Evolutionary conservation across 2,797 vertebrate genomes (phyloP).

Genomic region (Tokudaia muenninki): DNA sequence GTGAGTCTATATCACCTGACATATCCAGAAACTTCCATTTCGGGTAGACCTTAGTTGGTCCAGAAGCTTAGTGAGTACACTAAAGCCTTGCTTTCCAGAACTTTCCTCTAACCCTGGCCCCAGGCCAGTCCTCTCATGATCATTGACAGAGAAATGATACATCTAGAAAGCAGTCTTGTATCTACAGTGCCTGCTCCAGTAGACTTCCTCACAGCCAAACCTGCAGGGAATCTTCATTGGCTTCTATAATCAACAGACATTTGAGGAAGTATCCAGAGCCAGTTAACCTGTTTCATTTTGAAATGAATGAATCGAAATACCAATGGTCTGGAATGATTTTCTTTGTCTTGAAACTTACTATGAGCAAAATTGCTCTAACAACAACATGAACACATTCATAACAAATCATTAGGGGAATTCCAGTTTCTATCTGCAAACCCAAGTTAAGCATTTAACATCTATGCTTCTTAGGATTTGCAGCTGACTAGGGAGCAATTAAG

Average conservation of each 20-base stretch:
- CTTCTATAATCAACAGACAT: neutral
- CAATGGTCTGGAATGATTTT: fast-evolving
- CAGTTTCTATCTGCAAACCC: conserved; percentile 87
- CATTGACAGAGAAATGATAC: conserved; percentile 26
- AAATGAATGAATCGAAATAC: neutral
- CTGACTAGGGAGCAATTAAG: conserved; percentile 88
- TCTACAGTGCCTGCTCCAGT: too few species aligned
- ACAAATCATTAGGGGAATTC: conserved; percentile 84
- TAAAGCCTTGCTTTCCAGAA: neutral
- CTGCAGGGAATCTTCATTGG: conserved; percentile 35
- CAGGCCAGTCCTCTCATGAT: neutral
- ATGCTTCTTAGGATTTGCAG: conserved; percentile 88
- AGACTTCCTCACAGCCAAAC: neutral
- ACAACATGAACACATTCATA: conserved; percentile 78
- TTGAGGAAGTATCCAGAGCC: conserved; percentile 25
- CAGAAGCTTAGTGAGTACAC: neutral
- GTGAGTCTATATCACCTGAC: neutral
- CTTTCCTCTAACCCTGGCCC: neutral
- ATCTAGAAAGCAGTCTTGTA: neutral
- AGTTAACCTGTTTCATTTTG: conserved; percentile 58
- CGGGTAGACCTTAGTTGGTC: neutral
- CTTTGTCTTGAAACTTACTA: conserved; percentile 55
- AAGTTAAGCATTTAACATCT: conserved; percentile 86
- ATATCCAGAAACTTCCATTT: neutral
- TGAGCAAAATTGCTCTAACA: conserved; percentile 64